These are phyloP conservation scores for Argynnis bischoffii DNA, from an alignment of 2,888 invertebrate species.

Conservation along the genomic window DNA sequence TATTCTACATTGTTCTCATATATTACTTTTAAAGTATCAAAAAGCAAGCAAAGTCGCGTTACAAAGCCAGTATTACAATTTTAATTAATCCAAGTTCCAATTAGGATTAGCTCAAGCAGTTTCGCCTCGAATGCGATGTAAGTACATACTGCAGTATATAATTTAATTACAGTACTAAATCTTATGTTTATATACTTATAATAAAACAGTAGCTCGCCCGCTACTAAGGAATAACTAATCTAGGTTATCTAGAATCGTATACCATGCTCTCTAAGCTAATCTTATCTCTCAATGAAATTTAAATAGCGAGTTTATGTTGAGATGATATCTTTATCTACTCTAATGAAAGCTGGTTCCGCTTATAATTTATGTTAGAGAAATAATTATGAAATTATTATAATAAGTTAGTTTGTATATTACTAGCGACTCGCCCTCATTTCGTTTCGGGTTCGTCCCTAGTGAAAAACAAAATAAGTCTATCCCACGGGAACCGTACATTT, in stretches of 20 bases:
- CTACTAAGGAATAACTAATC: constrained; percentile 44
- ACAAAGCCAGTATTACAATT: neutral
- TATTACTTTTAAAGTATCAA: neutral
- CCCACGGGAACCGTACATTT: no score
- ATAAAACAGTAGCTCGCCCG: constrained; percentile 66
- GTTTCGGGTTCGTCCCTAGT: no score
- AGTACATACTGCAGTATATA: neutral
- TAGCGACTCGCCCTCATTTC: no score
- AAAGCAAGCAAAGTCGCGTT: constrained; percentile 18
- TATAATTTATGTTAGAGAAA: no score
- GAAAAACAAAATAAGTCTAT: no score
- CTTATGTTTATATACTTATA: constrained; percentile 23
- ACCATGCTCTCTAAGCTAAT: constrained; percentile 37
- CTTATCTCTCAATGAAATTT: constrained; percentile 17
- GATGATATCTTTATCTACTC: constrained; percentile 9
- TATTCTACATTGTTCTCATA: neutral
- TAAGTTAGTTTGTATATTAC: no score
- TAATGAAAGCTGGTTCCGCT: no score
- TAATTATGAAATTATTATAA: no score
- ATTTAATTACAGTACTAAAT: constrained; percentile 10
- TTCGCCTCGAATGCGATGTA: constrained; percentile 2
- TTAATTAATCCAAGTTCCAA: neutral
- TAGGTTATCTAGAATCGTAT: constrained; percentile 42
- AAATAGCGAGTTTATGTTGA: constrained; percentile 6
- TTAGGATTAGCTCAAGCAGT: constrained; percentile 6